Evolutionary conservation across 2,888 invertebrate genomes (phyloP).

Genomic region (Eupithecia tripunctaria): DNA sequence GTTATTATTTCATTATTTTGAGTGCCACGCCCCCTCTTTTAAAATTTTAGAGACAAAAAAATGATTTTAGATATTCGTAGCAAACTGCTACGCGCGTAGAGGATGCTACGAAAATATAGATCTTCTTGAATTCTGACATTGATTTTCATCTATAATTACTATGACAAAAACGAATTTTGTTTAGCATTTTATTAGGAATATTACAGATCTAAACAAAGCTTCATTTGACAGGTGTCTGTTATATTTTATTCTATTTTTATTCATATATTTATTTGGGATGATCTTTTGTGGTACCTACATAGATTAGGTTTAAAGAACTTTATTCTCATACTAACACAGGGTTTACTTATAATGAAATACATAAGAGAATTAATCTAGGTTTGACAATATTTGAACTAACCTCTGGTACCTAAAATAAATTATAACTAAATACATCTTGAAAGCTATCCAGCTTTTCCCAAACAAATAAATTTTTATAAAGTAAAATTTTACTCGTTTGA

Average conservation of each 20-base stretch:
- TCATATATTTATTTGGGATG: neutral
- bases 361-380: no score
- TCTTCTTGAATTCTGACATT: neutral
- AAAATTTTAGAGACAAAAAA: neutral
- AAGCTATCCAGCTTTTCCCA: neutral
- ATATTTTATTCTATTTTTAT: no score
- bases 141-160: neutral
- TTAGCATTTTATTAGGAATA: neutral
- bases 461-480: neutral
- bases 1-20: constrained; percentile 14
- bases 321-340: no score
- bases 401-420: no score
- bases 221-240: no score
- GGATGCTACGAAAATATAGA: constrained; percentile 15
- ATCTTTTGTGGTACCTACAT: no score
- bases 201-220: neutral
- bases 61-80: constrained; percentile 2
- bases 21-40: constrained; percentile 23
- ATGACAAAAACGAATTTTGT: neutral
- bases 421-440: neutral
- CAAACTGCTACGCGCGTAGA: constrained; percentile 29
- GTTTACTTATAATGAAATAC: no score
- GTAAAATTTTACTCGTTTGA: neutral
- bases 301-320: no score
- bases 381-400: no score